Conservation (phyloP, 1,140 invertebrate species). For the Tetramorium parvispinum region DNA sequence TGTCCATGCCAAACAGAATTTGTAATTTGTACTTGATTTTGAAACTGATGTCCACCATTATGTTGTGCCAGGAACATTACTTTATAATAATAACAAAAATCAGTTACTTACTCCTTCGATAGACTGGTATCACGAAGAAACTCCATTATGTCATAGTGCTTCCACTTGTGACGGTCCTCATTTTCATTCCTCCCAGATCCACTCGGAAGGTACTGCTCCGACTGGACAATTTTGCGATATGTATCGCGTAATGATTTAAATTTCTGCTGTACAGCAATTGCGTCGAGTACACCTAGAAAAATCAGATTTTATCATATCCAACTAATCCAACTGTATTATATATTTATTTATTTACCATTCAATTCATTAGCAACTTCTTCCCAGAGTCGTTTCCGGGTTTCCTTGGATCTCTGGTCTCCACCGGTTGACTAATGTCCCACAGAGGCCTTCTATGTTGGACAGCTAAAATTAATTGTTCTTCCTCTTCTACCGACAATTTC, state of each 20-base stretch:
- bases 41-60: not conserved
- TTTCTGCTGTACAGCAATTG: not conserved
- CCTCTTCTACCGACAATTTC: not conserved
- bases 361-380: not conserved
- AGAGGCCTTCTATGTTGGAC: not conserved
- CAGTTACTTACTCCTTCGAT: not conserved
- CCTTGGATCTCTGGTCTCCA: not conserved
- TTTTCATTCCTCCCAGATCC: not conserved
- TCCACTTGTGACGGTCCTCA: not conserved
- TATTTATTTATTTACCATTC: slow-evolving; percentile 2
- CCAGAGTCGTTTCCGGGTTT: slow-evolving; percentile 1
- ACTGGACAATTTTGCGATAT: not conserved
- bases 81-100: not conserved
- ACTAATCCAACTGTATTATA: not conserved
- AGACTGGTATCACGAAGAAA: slow-evolving; percentile 13
- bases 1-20: not conserved
- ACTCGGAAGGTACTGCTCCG: not conserved
- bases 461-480: not conserved
- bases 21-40: not conserved
- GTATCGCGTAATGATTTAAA: not conserved
- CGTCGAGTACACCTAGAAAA: not conserved
- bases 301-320: not conserved
- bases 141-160: not conserved
- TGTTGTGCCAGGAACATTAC: not conserved
- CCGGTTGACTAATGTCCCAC: not conserved